Evolutionary conservation across 1,140 invertebrate genomes (phyloP).

Genomic region (Chelonus insularis): DNA sequence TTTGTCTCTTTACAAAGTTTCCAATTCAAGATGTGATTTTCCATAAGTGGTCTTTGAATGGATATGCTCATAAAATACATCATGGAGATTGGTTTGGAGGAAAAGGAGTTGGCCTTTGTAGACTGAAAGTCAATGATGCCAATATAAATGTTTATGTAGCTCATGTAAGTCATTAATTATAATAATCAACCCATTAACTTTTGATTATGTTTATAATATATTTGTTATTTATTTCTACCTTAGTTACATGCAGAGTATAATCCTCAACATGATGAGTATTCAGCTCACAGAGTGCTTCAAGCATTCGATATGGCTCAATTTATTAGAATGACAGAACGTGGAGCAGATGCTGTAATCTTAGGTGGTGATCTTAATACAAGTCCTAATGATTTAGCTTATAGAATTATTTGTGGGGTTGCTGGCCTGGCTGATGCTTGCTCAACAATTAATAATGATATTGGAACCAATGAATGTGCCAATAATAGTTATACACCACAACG

Average conservation of each 20-base stretch:
- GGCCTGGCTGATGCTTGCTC: conserved; percentile 53
- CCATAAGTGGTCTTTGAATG: conserved; percentile 93
- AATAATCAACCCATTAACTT: too few relatives aligned
- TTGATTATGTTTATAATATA: too few relatives aligned
- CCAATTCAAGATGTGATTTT: conserved; percentile 88
- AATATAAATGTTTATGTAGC: conserved; percentile 86
- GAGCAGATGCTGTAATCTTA: conserved; percentile 80
- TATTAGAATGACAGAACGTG: conserved; percentile 77
- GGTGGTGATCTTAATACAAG: conserved; percentile 93
- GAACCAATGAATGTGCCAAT: conserved; percentile 79
- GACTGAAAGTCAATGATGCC: conserved; percentile 69
- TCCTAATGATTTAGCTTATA: conserved; percentile 83
- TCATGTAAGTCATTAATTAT: conserved; percentile 73
- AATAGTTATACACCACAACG: conserved; percentile 78
- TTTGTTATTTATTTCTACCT: conserved; percentile 36
- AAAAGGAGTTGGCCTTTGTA: conserved; percentile 92
- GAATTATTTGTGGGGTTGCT: conserved; percentile 62
- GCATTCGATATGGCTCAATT: conserved; percentile 94
- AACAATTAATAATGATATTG: conserved; percentile 43
- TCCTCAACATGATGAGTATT: conserved; percentile 82
- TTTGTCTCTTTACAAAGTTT: conserved; percentile 88
- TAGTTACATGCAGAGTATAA: conserved; percentile 96
- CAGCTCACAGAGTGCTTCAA: conserved; percentile 87
- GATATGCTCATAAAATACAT: conserved; percentile 93
- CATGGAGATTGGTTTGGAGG: conserved; percentile 99